Conservation (phyloP, 30 jellyfish, hydroid and myxozoan genomes). For the Turritopsis dohrnii region DNA sequence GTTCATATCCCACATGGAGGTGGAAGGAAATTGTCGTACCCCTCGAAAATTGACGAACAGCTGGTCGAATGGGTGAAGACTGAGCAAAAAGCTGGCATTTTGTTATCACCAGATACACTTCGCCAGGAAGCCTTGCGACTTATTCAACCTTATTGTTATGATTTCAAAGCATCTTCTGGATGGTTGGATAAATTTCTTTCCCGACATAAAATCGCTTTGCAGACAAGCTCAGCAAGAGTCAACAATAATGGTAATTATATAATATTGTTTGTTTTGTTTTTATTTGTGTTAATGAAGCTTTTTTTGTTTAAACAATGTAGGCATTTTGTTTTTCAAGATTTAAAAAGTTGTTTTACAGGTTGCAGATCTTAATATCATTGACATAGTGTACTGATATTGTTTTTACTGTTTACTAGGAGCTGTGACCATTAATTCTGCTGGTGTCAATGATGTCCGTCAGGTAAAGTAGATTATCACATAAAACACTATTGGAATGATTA, state of each 20-base stretch:
- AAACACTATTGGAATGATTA: too few relatives aligned
- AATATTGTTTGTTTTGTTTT: not conserved
- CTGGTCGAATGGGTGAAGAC: slow-evolving; percentile 54
- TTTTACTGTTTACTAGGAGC: not conserved
- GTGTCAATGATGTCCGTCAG: not conserved
- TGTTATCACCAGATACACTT: slow-evolving; percentile 58
- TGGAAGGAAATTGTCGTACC: slow-evolving; percentile 65
- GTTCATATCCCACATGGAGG: not conserved
- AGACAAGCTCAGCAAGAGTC: not conserved
- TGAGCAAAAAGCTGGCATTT: slow-evolving; percentile 36
- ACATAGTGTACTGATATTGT: too few relatives aligned
- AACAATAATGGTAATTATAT: not conserved
- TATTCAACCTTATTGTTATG: slow-evolving; percentile 63
- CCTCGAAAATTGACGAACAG: slow-evolving; percentile 62
- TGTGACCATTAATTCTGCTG: not conserved
- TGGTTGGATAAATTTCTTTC: slow-evolving; percentile 76
- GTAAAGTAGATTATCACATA: not conserved
- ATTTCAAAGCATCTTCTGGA: slow-evolving; percentile 77
- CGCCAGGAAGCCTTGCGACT: slow-evolving; percentile 56
- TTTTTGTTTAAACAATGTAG: too few relatives aligned
- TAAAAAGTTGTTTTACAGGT: too few relatives aligned
- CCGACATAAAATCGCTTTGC: slow-evolving; percentile 53
- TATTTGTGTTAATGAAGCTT: not conserved
- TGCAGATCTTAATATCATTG: too few relatives aligned
- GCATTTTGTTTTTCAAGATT: too few relatives aligned